Conservation (phyloP, 2,888 invertebrate genomes). For the Nephrocerus scutellatus region DNA sequence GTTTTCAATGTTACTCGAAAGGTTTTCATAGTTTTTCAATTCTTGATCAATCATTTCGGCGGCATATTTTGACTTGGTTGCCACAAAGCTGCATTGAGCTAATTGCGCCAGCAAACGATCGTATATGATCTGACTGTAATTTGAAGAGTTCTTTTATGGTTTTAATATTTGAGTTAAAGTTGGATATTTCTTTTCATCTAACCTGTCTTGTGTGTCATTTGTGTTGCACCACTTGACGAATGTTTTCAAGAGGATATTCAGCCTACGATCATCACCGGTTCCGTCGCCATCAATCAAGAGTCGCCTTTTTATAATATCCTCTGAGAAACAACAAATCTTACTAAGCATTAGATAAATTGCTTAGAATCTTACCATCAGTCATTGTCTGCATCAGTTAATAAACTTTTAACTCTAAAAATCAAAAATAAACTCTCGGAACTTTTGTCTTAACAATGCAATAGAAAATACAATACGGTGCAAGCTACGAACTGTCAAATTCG, state of each 20-base stretch:
- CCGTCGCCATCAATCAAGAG: conserved; percentile 92
- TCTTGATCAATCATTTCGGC: conserved; percentile 75
- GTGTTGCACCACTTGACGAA: conserved; percentile 68
- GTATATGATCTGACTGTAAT: conserved; percentile 56
- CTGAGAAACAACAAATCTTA: too few relatives aligned
- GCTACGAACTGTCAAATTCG: too few relatives aligned
- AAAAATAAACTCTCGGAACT: too few relatives aligned
- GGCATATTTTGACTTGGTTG: conserved; percentile 68
- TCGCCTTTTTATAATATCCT: conserved; percentile 82
- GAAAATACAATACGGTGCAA: too few relatives aligned
- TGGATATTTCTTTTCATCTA: conserved; percentile 50
- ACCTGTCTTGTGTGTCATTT: conserved; percentile 53
- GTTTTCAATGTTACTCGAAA: conserved; percentile 66
- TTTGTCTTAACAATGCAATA: too few relatives aligned
- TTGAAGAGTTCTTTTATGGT: not conserved
- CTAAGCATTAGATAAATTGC: too few relatives aligned
- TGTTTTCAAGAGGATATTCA: conserved; percentile 73
- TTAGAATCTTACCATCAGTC: too few relatives aligned
- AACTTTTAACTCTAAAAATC: too few relatives aligned
- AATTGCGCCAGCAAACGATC: conserved; percentile 73
- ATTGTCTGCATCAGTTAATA: too few relatives aligned
- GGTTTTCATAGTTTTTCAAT: conserved; percentile 66
- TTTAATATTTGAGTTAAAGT: not conserved
- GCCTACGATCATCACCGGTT: conserved; percentile 81
- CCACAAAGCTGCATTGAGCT: conserved; percentile 76